Base-by-base conservation (phyloP, 1,140 invertebrate genomes). In the Zaprionus camerounensis region DNA sequence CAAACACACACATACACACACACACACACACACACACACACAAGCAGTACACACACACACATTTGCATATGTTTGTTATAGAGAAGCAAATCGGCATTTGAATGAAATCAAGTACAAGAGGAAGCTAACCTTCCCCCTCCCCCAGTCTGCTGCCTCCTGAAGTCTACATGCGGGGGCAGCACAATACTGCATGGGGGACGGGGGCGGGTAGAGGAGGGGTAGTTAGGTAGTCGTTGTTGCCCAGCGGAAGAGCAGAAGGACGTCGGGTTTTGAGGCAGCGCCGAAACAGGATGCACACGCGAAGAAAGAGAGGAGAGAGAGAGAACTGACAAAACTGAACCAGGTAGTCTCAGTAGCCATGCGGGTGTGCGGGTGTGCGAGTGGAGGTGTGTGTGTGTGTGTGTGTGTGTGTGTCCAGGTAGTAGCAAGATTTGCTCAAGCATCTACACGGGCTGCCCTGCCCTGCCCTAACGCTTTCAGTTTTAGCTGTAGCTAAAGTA, bases 231-330 rank as follows among this genome's bases (percentile, higher is more conserved):
- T 44, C 58, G 61, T 38, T 74, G 67, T 81, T 71, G 74, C 79
- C 53, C 76, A 86, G 84, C 83, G 83, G 83, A 86, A 86, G 83
- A 83, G 67, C 67, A 83, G 83, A 86, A 86, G 83, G 83, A 86
- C 83, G 78, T 64, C 82, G 65, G 80, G 77, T 82, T 77, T 59
- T 31, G 26, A 24, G 20, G 9, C 11, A 20, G 63, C 12, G 28
- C 36, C 53, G 56, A 74, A 88, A 86, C 83, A 87, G 83, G 83
- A 87, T 87, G 83, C 81, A 83, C 77, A 82, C 31, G 68, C 51
- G 13, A 62, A 51, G 22, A 38, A 31, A 38, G 15, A 49, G 63
- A 38, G 17, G 17, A 38, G 26, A 61, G 22, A 26, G 9, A 55
- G 46, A 56, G 15, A 15, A 51, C 20, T 51, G n/a, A 46, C 1